These are phyloP conservation scores for Montifringilla adamsi DNA, from an alignment of 2,113 vertebrate species.

Conservation along the genomic window DNA sequence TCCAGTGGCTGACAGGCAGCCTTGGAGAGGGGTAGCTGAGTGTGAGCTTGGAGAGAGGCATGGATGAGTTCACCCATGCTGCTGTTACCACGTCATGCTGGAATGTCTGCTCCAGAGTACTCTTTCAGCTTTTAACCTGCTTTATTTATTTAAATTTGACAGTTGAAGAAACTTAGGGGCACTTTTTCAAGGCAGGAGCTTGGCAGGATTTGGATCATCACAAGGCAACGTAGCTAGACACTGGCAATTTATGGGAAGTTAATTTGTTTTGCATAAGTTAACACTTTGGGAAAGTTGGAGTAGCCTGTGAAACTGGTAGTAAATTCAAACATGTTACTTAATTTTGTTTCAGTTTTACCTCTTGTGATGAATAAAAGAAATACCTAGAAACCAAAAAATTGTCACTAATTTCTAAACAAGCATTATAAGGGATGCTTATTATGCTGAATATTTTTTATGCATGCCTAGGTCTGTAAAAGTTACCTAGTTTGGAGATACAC, in stretches of 20 bases:
- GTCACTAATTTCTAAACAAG: neutral
- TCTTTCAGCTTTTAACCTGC: neutral
- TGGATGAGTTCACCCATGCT: accelerated
- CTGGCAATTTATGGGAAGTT: neutral
- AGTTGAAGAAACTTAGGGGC: neutral
- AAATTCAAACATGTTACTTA: neutral
- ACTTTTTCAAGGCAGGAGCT: neutral
- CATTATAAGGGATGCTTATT: neutral
- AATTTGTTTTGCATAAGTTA: neutral
- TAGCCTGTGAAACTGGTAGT: neutral
- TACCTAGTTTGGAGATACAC: neutral
- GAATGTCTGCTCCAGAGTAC: neutral
- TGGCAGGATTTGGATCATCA: neutral
- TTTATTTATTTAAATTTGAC: neutral
- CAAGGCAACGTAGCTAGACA: neutral
- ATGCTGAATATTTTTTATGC: neutral
- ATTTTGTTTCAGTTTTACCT: neutral
- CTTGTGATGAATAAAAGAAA: neutral
- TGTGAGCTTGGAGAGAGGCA: neutral
- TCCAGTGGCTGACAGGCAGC: neutral
- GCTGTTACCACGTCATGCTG: neutral
- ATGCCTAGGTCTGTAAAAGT: neutral
- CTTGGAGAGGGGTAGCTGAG: neutral
- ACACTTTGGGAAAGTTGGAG: neutral
- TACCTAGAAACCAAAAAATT: neutral